These are phyloP conservation scores for Scatophagus argus DNA, from an alignment of 2,113 vertebrate species.

Conservation along the genomic window DNA sequence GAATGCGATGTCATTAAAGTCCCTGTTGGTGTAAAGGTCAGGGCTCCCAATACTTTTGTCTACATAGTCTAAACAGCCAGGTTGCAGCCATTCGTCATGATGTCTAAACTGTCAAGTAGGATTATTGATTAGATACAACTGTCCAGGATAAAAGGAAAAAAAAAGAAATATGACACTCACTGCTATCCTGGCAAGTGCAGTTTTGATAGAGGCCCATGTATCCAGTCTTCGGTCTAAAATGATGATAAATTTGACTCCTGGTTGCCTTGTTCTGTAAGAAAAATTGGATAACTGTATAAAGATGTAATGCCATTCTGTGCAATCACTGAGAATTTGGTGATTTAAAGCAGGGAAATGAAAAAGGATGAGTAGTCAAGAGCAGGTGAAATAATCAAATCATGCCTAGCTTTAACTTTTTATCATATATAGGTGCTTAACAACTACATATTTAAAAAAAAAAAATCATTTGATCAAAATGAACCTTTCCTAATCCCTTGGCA, in stretches of 20 bases:
- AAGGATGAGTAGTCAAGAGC: background rate
- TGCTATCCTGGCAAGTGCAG: conserved; percentile 91
- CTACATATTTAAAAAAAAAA: no score
- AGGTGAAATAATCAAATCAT: background rate
- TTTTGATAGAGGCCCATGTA: conserved; percentile 96
- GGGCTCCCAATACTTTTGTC: no score
- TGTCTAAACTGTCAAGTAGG: background rate
- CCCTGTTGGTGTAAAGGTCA: no score
- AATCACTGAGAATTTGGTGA: background rate
- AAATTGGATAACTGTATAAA: background rate
- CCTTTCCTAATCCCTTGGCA: background rate
- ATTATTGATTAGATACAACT: conserved; percentile 8
- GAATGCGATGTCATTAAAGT: no score
- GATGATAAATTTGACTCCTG: conserved; percentile 93
- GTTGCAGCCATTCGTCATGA: background rate
- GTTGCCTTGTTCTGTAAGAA: conserved; percentile 86
- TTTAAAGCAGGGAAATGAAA: background rate
- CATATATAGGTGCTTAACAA: background rate
- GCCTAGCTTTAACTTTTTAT: background rate
- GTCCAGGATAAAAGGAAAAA: background rate
- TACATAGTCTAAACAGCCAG: no score
- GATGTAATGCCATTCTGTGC: background rate
- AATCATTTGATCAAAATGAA: background rate
- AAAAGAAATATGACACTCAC: conserved; percentile 82
- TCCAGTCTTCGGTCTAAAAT: conserved; percentile 96